phyloP scores from a whole-genome alignment of 2,888 invertebrate species.

The Choristoneura rosaceana region DNA sequence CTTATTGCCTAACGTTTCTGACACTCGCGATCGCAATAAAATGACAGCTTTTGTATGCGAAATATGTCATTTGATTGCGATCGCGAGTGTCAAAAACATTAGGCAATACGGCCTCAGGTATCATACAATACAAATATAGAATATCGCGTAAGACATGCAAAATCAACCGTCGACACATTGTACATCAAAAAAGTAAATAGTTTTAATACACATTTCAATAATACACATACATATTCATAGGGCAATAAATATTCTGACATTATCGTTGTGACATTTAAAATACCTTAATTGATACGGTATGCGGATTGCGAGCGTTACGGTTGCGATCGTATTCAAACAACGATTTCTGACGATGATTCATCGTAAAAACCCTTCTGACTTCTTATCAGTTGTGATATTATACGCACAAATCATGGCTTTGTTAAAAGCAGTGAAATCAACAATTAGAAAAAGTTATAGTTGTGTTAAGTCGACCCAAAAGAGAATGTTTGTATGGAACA shows the following conservation, averaged over 20 bases:
- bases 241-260: slow-evolving; percentile 10
- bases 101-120: too few species aligned
- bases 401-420: not conserved
- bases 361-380: slow-evolving; percentile 16
- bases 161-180: not conserved
- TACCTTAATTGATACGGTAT: slow-evolving; percentile 19
- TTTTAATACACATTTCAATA: not conserved
- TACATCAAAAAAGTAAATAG: slow-evolving; percentile 10
- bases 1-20: too few species aligned
- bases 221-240: slow-evolving; percentile 9
- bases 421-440: not conserved
- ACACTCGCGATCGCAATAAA: too few species aligned
- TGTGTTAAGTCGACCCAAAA: too few species aligned
- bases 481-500: too few species aligned
- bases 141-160: not conserved
- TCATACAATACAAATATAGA: not conserved
- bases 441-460: not conserved
- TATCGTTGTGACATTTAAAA: slow-evolving; percentile 22
- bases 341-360: slow-evolving; percentile 30
- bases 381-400: slow-evolving; percentile 7
- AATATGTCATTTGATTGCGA: too few species aligned
- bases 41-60: too few species aligned
- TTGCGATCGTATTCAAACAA: slow-evolving; percentile 1
- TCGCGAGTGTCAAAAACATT: too few species aligned
- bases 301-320: slow-evolving; percentile 13